Evolutionary conservation across 2,113 vertebrate species (phyloP), one percentile per base, ranked within the genome.

Genomic region (Otus sunia): DNA sequence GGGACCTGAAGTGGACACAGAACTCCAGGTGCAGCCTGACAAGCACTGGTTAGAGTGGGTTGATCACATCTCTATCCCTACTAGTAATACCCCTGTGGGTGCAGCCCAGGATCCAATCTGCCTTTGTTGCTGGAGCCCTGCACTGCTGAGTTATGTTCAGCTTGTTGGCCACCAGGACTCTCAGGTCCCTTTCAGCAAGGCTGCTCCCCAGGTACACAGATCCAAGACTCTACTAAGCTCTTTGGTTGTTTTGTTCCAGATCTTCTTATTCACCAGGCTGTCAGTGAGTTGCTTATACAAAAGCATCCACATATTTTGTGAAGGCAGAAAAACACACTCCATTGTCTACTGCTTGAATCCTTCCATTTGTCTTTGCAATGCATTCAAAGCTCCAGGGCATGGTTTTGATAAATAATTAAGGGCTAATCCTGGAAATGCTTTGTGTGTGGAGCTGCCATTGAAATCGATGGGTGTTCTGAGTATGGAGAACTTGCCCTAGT

Each of bases 341-440:
- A 59, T 86, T 94, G 90, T 83, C 62, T 76, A 58, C 50, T 69
- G 14, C 59, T 71, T 77, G 55, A 95, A 92, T 96, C 41, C 41
- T 92, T 83, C 49, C 19, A 69, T 93, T 94, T 88, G 72, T 95
- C 75, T 94, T 83, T 93, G 41, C 60, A 69, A 74, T 55, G 25
- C 23, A 59, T n/a, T 93, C 43, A 86, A 43, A 71, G 59, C 88
- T 96, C 75, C 43, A 86, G 78, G 90, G 67, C 25, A 69, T 50
- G 66, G 32, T 90, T 95, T 93, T 96, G 88, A 62, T 93, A 94
- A 93, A 93, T 92, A 94, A 96, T 93, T 94, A 95, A 96, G n/a
- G 47, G n/a, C 59, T 95, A 88, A 88, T 88, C 67, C 59, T 93
- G 72, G 88, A 83, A 92, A 84, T 80, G 30, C 12, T 80, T 83